Percentiles rank a stretch among this genome's conserved stretches.
Conservation (phyloP, 1,140 invertebrate genomes). For the Temnothorax longispinosus region DNA sequence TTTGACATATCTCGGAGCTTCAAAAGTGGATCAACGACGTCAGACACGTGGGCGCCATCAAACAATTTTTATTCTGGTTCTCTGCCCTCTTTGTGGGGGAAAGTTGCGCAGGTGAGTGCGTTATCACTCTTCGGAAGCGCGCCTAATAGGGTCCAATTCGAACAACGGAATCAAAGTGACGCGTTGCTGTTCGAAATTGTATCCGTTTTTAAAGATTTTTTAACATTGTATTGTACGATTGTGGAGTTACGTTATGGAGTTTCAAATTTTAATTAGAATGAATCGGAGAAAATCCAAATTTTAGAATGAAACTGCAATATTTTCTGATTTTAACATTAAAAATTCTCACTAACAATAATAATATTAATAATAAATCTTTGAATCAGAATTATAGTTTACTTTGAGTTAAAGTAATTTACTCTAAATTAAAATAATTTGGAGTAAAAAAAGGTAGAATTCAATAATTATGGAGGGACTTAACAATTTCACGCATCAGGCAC, state of each 20-base stretch:
- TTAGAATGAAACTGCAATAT: background rate
- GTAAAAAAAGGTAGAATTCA: background rate
- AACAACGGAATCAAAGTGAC: background rate
- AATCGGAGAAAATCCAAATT: background rate
- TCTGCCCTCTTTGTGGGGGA: background rate
- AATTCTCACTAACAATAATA: background rate
- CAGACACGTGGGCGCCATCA: background rate
- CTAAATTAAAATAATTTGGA: too few relatives aligned
- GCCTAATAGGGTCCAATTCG: background rate
- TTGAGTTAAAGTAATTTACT: too few relatives aligned
- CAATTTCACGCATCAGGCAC: background rate
- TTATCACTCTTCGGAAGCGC: background rate
- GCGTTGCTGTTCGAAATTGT: background rate
- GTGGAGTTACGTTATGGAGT: background rate
- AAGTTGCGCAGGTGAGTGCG: constrained; percentile 6
- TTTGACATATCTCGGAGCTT: background rate
- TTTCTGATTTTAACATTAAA: background rate
- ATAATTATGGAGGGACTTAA: background rate
- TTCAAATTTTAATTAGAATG: background rate
- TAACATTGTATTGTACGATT: background rate
- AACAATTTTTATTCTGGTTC: constrained; percentile 20
- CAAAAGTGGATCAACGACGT: background rate
- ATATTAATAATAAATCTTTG: background rate
- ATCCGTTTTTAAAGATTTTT: background rate
- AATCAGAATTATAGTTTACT: background rate